Base-by-base conservation (phyloP, 2,113 vertebrate genomes). In the Cephalopterus ornatus region DNA sequence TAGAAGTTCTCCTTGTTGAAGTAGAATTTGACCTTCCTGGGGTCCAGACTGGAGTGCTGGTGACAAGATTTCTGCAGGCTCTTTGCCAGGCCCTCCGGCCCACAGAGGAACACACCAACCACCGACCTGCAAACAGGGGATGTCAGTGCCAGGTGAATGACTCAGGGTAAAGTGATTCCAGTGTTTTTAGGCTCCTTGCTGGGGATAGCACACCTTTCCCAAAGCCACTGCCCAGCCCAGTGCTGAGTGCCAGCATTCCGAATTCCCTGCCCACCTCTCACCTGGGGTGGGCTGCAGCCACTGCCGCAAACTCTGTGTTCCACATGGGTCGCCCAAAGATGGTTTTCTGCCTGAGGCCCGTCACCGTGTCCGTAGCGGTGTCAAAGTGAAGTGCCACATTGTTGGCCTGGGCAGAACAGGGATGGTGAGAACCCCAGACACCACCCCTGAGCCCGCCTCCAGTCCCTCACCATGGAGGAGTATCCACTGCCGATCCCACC, bases 1-100 rank as follows among this genome's bases (percentile, higher is more conserved):
- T 96, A 99, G 77, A 99, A 99, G 70, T 99, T 99, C 92, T 99
- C 99, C 92, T 99, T 99, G 98, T 99, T 99, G 97, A 99, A 99
- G 93, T 99, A 99, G 97, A 99, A 99, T 78, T 98, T 98, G 85
- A 99, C 99, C 80, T 99, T 99, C 35, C 99, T 98, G 53, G 98
- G 98, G 97, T 99, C 99, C 81, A 99, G 93, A 32, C 99, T 99
- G 5, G 99, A 99, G 84, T 98, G 98, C 21, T 98, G 98, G 15
- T 96, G 97, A 90, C 99, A 99, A 80, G 98, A 98, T 79, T 98
- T 98, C 59, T 94, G 81, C 82, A 99, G 95, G 74, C 95, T 98
- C 68, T 98, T 98, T 3, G 97, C 99, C 74, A 99, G 93, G 39
- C 72, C 86, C 14, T 12, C 74, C 0, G 99, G 99, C 18, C 99